Base-by-base conservation (phyloP, 2,888 invertebrate species). In the Pardosa pseudoannulata region DNA sequence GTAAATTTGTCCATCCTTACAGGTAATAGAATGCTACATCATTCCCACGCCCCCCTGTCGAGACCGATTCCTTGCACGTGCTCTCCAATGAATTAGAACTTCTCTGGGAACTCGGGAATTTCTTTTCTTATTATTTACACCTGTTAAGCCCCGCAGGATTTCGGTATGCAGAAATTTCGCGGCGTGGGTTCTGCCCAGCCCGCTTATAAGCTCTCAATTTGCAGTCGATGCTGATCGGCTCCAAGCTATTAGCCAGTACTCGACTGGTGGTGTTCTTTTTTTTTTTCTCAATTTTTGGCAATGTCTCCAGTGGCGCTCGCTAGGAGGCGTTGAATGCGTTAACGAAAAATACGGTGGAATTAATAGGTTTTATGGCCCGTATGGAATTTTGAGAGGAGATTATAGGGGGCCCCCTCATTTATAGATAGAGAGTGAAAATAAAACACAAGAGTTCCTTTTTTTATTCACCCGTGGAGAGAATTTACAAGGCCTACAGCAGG, bases 1-100 rank as follows among this genome's bases (percentile, higher is more conserved):
- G 81, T 81, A 81, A 81, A 81, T 81, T 81, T 75, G 81, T 81
- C 81, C 67, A 50, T 39, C 75, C 56, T 39, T 81, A 29, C 81
- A 70, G 70, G 81, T 81, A 81, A 81, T 81, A 74, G 81, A 81
- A 81, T 74, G 81, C 70, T 81, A 68, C 62, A 75, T 81, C 81
- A 81, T 73, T 81, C 81, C 81, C 62, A 31, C 46, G 62, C 67
- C 65, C 67, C 32, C 73, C 80, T 32, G 46, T 46, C 1, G 36
- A 31, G 56, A 29, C 32, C 71, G 32, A 82, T 82, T 41, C 75
- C 75, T 56, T 75, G 65, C 83, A 83, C 83, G 83, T 83, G 78
- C 83, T 82, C 19, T n/a, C 31, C 29, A n/a, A 74, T 75, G 74
- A 56, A 75, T 79, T 62, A 81, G 81, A 70, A 62, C 79, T 41